Conservation (phyloP, 2,888 invertebrate genomes). For the Agriotes lineatus region DNA sequence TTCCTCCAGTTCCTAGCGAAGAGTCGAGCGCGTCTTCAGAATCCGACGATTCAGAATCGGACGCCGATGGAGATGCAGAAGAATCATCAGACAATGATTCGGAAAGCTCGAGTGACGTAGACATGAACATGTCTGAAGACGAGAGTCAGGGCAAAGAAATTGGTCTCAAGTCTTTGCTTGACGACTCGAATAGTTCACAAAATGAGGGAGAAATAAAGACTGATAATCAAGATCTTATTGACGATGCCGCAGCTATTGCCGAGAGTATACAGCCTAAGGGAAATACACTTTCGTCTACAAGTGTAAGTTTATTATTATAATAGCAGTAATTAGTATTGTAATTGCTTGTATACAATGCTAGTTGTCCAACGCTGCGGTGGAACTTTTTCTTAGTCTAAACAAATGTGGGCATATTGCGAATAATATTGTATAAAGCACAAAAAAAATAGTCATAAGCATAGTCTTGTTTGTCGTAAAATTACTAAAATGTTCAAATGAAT, state of each 20-base stretch:
- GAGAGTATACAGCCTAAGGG: constrained; percentile 98
- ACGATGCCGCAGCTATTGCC: constrained; percentile 93
- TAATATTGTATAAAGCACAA: no score
- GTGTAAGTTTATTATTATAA: constrained; percentile 69
- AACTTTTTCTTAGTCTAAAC: no score
- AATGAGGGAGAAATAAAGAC: constrained; percentile 62
- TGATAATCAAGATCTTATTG: constrained; percentile 80
- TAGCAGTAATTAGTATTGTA: no score
- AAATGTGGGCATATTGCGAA: no score
- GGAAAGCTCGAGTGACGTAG: constrained; percentile 57
- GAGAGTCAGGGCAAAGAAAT: constrained; percentile 65
- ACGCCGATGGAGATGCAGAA: constrained; percentile 53
- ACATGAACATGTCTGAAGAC: constrained; percentile 60
- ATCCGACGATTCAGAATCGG: constrained; percentile 51
- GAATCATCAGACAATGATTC: constrained; percentile 54
- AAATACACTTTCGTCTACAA: constrained; percentile 94
- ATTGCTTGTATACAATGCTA: constrained; percentile 24
- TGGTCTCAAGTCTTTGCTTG: constrained; percentile 72
- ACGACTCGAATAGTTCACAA: constrained; percentile 61
- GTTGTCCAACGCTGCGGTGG: no score
- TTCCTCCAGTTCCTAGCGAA: constrained; percentile 9
- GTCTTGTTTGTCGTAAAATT: no score
- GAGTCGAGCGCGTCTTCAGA: constrained; percentile 49
- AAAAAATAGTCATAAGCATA: no score
- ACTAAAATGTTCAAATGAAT: no score